These are phyloP conservation scores for Anthrax anthrax DNA, from an alignment of 2,888 invertebrate genomes.

Conservation along the genomic window DNA sequence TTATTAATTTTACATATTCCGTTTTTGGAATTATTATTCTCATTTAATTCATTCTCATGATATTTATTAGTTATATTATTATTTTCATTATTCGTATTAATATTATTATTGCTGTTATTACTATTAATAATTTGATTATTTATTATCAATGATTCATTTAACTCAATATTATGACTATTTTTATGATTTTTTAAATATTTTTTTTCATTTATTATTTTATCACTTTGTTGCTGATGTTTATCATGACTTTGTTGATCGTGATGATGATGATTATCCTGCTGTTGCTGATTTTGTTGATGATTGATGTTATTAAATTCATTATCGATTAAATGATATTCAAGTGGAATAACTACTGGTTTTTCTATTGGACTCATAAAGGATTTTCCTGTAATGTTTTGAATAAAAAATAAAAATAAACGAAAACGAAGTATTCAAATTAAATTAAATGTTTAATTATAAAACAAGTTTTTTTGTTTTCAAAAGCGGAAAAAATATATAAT, in stretches of 20 bases:
- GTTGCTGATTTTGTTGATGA: too few relatives aligned
- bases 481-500: too few relatives aligned
- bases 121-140: neutral
- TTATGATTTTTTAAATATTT: too few relatives aligned
- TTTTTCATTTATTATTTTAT: too few relatives aligned
- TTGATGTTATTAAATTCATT: neutral
- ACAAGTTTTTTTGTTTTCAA: too few relatives aligned
- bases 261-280: too few relatives aligned
- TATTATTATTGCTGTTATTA: neutral
- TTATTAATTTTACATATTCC: conserved; percentile 1
- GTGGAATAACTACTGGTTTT: conserved; percentile 5
- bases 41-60: neutral
- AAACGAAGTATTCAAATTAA: too few relatives aligned
- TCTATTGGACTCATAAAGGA: conserved; percentile 13
- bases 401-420: neutral
- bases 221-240: too few relatives aligned
- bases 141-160: neutral
- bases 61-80: neutral
- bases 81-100: neutral
- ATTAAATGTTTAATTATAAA: too few relatives aligned
- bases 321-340: conserved; percentile 2
- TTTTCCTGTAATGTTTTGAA: neutral
- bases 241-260: too few relatives aligned
- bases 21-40: neutral
- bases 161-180: neutral